Evolutionary conservation across 2,113 vertebrate species (phyloP).

Genomic region (Callaeas wilsoni): DNA sequence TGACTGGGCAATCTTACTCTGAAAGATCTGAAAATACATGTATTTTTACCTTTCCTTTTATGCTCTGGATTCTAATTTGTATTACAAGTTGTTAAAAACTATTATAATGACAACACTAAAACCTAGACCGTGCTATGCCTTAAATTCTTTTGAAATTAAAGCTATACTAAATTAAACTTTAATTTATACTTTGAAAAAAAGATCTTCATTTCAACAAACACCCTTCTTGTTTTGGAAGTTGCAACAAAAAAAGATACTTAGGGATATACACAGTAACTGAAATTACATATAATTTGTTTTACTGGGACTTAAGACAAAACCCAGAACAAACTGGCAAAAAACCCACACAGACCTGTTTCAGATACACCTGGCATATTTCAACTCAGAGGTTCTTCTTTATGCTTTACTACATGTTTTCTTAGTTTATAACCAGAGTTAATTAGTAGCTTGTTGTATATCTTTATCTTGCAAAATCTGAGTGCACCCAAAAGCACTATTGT

Average conservation of each 20-base stretch:
- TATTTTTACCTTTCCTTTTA: neutral
- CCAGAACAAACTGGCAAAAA: neutral
- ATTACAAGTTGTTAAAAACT: neutral
- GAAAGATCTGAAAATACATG: neutral
- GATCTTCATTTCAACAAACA: neutral
- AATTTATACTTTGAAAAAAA: neutral
- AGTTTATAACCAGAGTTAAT: neutral
- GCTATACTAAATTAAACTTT: neutral
- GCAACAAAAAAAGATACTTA: neutral
- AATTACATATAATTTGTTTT: neutral
- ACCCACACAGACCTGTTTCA: neutral
- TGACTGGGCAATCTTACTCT: neutral
- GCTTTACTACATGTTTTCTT: neutral
- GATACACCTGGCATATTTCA: neutral
- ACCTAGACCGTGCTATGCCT: neutral
- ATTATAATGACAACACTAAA: neutral
- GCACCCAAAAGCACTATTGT: neutral
- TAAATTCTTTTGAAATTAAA: neutral
- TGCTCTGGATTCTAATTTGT: neutral
- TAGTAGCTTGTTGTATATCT: neutral
- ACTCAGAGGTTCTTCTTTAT: neutral
- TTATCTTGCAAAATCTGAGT: neutral
- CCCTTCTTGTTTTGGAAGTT: neutral
- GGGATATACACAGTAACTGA: neutral
- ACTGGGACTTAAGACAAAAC: neutral